Conservation (phyloP, 2,888 invertebrate species). For the Polyploca ridens region DNA sequence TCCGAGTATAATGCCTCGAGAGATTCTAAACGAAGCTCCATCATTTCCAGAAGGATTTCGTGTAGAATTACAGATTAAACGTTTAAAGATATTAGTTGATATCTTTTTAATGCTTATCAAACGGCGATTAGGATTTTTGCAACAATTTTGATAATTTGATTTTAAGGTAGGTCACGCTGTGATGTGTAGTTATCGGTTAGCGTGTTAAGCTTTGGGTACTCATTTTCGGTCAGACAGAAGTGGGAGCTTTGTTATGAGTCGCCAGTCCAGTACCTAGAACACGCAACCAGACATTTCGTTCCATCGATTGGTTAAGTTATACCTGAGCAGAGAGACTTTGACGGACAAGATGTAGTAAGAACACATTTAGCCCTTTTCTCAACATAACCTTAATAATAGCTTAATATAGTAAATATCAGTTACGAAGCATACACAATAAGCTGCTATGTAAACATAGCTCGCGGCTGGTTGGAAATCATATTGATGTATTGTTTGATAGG, state of each 20-base stretch:
- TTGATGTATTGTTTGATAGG: conserved; percentile 8
- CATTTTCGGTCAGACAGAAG: neutral
- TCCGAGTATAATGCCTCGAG: conserved; percentile 33
- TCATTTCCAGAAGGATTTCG: conserved; percentile 6
- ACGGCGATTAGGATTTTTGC: neutral
- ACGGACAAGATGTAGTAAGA: neutral
- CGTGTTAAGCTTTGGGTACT: neutral
- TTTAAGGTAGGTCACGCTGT: neutral
- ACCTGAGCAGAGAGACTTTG: neutral
- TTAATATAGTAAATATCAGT: neutral
- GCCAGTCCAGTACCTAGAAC: neutral
- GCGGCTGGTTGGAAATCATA: conserved; percentile 1
- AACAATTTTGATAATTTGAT: neutral
- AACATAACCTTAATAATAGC: neutral
- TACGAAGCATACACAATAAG: neutral
- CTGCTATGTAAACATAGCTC: neutral
- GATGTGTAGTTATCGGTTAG: too few species aligned
- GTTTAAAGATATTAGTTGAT: neutral
- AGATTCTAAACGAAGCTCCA: conserved; percentile 35
- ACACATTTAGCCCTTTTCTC: neutral
- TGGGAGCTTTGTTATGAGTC: neutral
- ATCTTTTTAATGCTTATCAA: conserved; percentile 1
- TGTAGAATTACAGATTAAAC: conserved; percentile 5
- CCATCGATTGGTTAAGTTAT: neutral
- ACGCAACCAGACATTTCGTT: neutral